Percentiles rank a stretch among this genome's conserved stretches.
Evolutionary conservation across 1,140 invertebrate genomes (phyloP).

Genomic region (Coelopa frigida): DNA sequence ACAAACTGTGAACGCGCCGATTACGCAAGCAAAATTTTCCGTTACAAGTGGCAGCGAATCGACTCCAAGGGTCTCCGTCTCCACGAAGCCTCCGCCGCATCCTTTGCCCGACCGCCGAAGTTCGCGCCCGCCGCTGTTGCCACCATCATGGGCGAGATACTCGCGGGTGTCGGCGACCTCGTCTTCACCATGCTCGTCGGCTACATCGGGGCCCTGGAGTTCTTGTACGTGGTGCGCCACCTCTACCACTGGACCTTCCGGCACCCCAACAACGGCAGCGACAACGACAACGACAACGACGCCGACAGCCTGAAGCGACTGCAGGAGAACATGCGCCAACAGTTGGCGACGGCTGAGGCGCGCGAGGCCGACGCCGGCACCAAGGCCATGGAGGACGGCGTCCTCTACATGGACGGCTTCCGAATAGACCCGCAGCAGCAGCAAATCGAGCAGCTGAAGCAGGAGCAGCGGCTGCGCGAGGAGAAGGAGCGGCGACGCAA

Average conservation of each 20-base stretch:
- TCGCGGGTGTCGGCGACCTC: slow-evolving; percentile 43
- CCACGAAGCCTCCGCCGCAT: too few species aligned
- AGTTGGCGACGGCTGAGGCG: slow-evolving; percentile 21
- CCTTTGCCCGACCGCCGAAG: too few species aligned
- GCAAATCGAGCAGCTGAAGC: slow-evolving; percentile 7
- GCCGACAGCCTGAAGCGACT: slow-evolving; percentile 22
- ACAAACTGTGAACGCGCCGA: too few species aligned
- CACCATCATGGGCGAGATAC: slow-evolving; percentile 14
- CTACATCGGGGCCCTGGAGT: slow-evolving; percentile 63
- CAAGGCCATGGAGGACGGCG: slow-evolving; percentile 37
- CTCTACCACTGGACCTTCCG: slow-evolving; percentile 31
- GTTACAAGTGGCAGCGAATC: background rate
- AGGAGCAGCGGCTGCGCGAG: slow-evolving; percentile 1
- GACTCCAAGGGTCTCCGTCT: too few species aligned
- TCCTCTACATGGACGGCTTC: slow-evolving; percentile 34
- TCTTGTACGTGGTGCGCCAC: slow-evolving; percentile 45
- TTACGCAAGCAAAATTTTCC: too few species aligned
- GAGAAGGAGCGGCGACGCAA: slow-evolving; percentile 7
- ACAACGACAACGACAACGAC: slow-evolving; percentile 17
- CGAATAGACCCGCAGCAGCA: slow-evolving; percentile 24
- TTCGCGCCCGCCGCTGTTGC: background rate
- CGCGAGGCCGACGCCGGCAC: slow-evolving; percentile 21
- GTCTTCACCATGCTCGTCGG: slow-evolving; percentile 62
- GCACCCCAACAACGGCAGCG: slow-evolving; percentile 16
- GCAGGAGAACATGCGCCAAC: slow-evolving; percentile 24